phyloP scores from a whole-genome alignment of 1,140 invertebrate genomes.

The Chionoecetes opilio region DNA sequence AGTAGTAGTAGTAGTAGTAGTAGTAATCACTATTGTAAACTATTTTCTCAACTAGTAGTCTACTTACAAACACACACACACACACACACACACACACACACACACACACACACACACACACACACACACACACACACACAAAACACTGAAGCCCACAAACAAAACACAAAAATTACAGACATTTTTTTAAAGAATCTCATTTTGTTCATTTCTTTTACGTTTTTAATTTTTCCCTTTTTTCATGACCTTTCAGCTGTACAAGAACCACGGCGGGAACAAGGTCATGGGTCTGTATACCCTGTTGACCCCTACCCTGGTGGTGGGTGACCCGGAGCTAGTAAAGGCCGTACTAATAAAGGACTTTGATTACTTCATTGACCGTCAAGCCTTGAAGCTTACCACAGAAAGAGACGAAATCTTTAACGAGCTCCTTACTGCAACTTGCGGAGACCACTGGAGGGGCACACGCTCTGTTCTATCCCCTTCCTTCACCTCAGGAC shows the following conservation, averaged over 20 bases:
- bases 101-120: too few species aligned
- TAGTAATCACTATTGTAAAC: background rate
- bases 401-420: slow-evolving; percentile 22
- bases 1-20: background rate
- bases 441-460: slow-evolving; percentile 79
- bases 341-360: slow-evolving; percentile 87
- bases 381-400: slow-evolving; percentile 80
- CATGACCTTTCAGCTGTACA: slow-evolving; percentile 55
- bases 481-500: slow-evolving; percentile 81
- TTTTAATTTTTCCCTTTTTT: background rate
- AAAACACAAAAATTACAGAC: too few species aligned
- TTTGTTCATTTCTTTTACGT: background rate
- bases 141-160: too few species aligned
- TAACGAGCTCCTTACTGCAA: slow-evolving; percentile 50
- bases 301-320: slow-evolving; percentile 84
- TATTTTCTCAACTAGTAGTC: too few species aligned
- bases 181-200: background rate
- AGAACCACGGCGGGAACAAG: slow-evolving; percentile 63
- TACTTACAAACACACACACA: too few species aligned
- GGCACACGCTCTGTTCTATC: slow-evolving; percentile 73
- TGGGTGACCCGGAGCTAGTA: slow-evolving; percentile 87
- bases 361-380: slow-evolving; percentile 88
- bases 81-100: too few species aligned
- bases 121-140: too few species aligned
- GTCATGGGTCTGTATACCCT: slow-evolving; percentile 85